Base-by-base conservation (phyloP, 2,888 invertebrate species). In the Nomada fabriciana region DNA sequence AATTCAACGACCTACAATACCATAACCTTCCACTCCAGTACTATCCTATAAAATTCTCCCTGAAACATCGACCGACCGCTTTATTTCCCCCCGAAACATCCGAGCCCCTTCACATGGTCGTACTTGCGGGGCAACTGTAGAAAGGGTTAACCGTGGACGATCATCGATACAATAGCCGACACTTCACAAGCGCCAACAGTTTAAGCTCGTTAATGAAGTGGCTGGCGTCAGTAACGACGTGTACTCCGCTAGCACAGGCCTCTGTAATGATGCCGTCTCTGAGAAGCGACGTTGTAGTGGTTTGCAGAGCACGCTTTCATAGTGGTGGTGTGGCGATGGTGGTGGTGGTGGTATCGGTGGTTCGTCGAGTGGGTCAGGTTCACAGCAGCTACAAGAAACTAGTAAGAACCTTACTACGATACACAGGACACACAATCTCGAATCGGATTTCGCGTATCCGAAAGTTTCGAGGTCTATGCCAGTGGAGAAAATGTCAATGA, bases 121-220 rank as follows among this genome's bases (percentile, higher is more conserved):
- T n/a, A 60, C 7, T 18, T 29, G 15, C 10, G 20, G 18, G 47
- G 23, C 20, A 15, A 43, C 29, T 7, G 20, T 11, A 29, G 52
- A 55, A 60, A 52, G 25, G 20, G 47, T 36, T 43, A 36, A 50
- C 25, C 18, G 9, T 0, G 18, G 36, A 52, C 36, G 2, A 9
- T 13, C 20, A 53, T 53, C 52, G 70, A 53, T 55, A 43, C 59
- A 52, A 7, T 42, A 23, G 23, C 7, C 52, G 1, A 15, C 42
- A 29, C 15, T 53, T 60, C 65, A 23, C 60, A 25, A 67, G 23
- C 76, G n/a, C 10, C 77, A 68, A 76, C 76, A 67, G 74, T 42
- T 71, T 57, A 69, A 43, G 67, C 69, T 80, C 82, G 79, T 84
- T 71, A 76, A 82, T 78, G 79, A 73, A 77, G 70, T 69, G 68